phyloP scores from a whole-genome alignment of 2,113 vertebrate genomes.

The Strix uralensis region DNA sequence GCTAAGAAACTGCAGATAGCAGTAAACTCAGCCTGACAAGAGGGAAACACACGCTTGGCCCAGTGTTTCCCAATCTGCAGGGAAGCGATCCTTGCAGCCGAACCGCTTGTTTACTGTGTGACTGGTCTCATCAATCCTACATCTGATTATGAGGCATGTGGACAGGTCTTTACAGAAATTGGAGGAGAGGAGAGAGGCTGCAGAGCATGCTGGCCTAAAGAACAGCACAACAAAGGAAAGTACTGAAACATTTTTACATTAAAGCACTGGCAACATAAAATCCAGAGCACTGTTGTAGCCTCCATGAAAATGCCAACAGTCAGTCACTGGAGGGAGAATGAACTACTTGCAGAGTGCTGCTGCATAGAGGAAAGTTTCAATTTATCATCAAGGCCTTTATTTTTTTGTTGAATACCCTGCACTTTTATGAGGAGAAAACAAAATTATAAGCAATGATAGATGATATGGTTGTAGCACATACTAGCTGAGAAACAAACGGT shows the following conservation, averaged over 20 bases:
- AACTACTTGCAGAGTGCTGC: background rate
- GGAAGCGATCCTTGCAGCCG: background rate
- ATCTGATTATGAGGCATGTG: background rate
- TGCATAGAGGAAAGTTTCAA: background rate
- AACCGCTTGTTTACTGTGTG: background rate
- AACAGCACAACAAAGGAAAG: background rate
- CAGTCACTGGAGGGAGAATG: background rate
- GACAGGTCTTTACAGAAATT: background rate
- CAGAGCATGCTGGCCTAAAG: background rate
- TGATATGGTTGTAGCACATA: background rate
- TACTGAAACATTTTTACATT: background rate
- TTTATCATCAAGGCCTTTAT: background rate
- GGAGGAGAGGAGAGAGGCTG: background rate
- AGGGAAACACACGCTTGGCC: rapidly evolving
- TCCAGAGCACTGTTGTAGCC: background rate
- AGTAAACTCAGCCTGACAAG: background rate
- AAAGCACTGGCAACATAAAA: background rate
- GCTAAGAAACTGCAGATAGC: background rate
- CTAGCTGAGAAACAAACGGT: background rate
- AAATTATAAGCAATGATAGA: background rate
- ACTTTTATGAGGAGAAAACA: background rate
- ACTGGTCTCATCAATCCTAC: background rate
- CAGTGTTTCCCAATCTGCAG: background rate
- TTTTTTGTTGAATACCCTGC: background rate
- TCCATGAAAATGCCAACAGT: background rate